phyloP scores from a whole-genome alignment of 2,113 vertebrate genomes.

The Neofelis nebulosa region DNA sequence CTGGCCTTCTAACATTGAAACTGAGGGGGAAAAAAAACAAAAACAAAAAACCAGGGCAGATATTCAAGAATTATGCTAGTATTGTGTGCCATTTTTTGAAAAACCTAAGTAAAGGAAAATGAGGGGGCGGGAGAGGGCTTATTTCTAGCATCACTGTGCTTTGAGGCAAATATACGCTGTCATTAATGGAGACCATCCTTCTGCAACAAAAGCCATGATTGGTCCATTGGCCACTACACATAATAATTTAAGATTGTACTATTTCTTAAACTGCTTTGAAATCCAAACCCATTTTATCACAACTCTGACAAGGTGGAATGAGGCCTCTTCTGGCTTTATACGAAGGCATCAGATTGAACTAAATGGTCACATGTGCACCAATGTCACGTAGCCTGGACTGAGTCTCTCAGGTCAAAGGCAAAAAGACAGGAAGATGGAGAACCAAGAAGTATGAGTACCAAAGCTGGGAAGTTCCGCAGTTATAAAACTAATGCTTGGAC shows the following conservation, averaged over 20 bases:
- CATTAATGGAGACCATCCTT: not conserved
- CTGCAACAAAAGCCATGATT: not conserved
- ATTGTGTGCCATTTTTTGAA: not conserved
- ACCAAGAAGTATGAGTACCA: not conserved
- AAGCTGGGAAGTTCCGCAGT: not conserved
- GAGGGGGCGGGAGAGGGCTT: not conserved
- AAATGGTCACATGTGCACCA: not conserved
- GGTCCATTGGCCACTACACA: not conserved
- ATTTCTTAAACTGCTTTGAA: slow-evolving; percentile 20
- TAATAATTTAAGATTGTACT: not conserved
- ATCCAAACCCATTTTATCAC: not conserved
- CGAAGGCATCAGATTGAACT: not conserved
- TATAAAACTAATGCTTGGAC: not conserved
- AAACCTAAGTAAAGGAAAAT: not conserved
- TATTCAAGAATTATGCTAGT: not conserved
- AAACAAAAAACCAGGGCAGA: not conserved
- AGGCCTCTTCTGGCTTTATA: not conserved
- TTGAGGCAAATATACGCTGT: not conserved
- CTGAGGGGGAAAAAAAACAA: not conserved
- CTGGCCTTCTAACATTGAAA: not conserved
- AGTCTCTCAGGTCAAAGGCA: not conserved
- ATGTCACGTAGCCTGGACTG: not conserved
- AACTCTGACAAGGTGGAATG: not conserved
- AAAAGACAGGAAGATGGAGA: not conserved
- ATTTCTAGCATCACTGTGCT: not conserved